Evolutionary conservation across 2,888 invertebrate species (phyloP), one percentile per base, ranked within the genome.

Genomic region (Andrena minutula): DNA sequence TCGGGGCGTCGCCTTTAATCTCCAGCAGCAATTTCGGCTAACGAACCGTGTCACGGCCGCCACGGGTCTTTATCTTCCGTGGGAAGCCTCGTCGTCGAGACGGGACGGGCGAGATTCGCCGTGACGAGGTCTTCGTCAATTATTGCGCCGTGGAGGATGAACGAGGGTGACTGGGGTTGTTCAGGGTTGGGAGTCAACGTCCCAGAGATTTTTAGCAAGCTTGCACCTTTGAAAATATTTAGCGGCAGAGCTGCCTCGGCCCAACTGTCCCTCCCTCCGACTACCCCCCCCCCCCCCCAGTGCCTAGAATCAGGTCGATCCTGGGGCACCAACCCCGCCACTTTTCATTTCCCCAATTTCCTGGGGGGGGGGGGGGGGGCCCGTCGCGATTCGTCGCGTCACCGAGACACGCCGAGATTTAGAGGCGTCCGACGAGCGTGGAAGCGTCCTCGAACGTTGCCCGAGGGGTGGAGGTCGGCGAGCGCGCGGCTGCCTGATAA

Each of bases 1-100:
- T 23, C 47, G 10, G 26, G 32, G 49, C 32, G 53, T 30, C 61
- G 77, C 68, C 88, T 86, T 88, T 86, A 88, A 88, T 87, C 84
- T 71, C 74, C 60, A 51, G 64, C n/a, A 28, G 83, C 84, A 78
- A 88, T 88, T 84, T 82, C 78, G 66, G 65, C 84, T 88, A 88
- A 87, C 88, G 86, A 86, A 80, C 79, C 79, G 86, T 84, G 66
- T 84, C 85, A 72, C 70, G 80, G 53, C 53, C 61, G 58, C 63
- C 56, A 49, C 71, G 79, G 79, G 70, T 68, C 61, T 74, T 75
- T 75, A 71, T 66, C 70, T 74, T 74, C 79, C 20, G 74, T 56
- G 35, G 41, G 60, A 75, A 28, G n/a, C n/a, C 56, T 16, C 65
- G 23, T 35, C 23, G 53, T 32, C 64, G 71, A 26, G 72, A 78